Evolutionary conservation across 2,888 invertebrate genomes (phyloP).

Genomic region (Anticlea derivata): DNA sequence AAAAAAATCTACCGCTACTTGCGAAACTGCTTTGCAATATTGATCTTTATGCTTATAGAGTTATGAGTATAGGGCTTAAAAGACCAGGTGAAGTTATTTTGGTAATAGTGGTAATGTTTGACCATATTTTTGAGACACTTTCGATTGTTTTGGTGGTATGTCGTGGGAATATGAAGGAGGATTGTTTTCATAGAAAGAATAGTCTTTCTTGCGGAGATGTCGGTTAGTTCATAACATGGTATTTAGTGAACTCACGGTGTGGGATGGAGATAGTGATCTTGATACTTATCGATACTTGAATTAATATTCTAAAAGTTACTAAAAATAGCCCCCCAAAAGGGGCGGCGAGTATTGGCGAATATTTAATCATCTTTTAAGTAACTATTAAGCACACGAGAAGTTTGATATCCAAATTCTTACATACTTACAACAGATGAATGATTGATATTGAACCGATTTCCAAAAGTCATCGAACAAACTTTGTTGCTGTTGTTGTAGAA

Average conservation of each 20-base stretch:
- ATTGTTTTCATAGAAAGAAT: slow-evolving; percentile 47
- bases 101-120: slow-evolving; percentile 36
- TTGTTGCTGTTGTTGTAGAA: too few species aligned
- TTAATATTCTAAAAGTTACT: too few species aligned
- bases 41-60: slow-evolving; percentile 26
- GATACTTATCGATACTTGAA: slow-evolving; percentile 47
- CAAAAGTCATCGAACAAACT: too few species aligned
- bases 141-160: slow-evolving; percentile 62
- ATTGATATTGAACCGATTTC: too few species aligned
- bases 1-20: slow-evolving; percentile 1
- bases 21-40: slow-evolving; percentile 23
- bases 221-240: slow-evolving; percentile 70
- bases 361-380: too few species aligned
- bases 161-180: slow-evolving; percentile 68
- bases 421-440: too few species aligned
- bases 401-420: too few species aligned
- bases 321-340: too few species aligned
- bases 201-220: slow-evolving; percentile 67
- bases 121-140: slow-evolving; percentile 64
- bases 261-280: slow-evolving; percentile 38
- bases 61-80: slow-evolving; percentile 24
- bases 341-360: too few species aligned
- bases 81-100: neutral
- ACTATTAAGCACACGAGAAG: too few species aligned
- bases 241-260: slow-evolving; percentile 57